Conservation (phyloP, 2,888 invertebrate genomes). For the Ellobium chinense region DNA sequence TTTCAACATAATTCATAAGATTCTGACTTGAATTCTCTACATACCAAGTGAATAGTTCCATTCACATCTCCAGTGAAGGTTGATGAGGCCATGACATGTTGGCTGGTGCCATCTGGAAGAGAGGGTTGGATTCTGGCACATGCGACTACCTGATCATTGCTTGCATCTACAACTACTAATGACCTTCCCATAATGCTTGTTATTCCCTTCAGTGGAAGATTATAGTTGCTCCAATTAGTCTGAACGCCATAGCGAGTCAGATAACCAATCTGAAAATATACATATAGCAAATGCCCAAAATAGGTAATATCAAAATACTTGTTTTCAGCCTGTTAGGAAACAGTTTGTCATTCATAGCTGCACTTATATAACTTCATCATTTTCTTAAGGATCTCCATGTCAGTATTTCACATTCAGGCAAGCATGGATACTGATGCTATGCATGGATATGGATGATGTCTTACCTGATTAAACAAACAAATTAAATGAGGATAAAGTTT, state of each 20-base stretch:
- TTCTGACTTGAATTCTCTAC: too few species aligned
- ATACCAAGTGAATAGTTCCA: constrained; percentile 91
- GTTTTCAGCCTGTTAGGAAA: not conserved
- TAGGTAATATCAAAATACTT: not conserved
- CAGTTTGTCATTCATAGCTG: too few species aligned
- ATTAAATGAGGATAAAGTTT: too few species aligned
- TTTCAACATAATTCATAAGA: too few species aligned
- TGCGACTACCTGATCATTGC: constrained; percentile 80
- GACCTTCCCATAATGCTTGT: constrained; percentile 90
- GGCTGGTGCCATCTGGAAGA: constrained; percentile 38
- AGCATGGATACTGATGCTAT: too few species aligned
- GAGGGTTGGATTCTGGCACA: constrained; percentile 71
- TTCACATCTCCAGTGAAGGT: constrained; percentile 88
- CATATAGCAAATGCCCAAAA: not conserved
- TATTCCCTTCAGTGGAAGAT: constrained; percentile 89
- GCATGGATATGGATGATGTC: too few species aligned
- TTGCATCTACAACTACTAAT: constrained; percentile 82
- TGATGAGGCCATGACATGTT: constrained; percentile 86
- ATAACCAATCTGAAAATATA: constrained; percentile 10
- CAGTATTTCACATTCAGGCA: too few species aligned
- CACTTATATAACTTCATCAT: too few species aligned
- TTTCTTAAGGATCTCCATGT: too few species aligned
- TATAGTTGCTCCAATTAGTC: constrained; percentile 72
- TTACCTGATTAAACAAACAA: too few species aligned
- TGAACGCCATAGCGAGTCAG: not conserved